Conservation (phyloP, 2,888 invertebrate genomes). For the Tanaodytes sp. region DNA sequence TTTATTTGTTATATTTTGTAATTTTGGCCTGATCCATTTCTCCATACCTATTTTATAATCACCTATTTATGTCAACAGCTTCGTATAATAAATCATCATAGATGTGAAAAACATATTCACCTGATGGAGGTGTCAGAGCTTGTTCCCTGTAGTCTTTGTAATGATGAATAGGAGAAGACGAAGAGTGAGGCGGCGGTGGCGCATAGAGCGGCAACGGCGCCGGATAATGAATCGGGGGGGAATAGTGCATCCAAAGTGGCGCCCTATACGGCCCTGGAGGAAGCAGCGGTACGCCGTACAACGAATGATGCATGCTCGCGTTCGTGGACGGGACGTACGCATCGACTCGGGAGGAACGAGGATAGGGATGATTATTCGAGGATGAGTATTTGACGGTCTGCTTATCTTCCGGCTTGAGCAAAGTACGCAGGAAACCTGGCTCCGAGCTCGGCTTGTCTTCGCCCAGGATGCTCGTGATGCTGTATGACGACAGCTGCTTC, state of each 20-base stretch:
- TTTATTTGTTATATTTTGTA: too few species aligned
- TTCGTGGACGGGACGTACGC: conserved; percentile 66
- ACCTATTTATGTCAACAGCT: too few species aligned
- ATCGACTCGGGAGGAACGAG: conserved; percentile 65
- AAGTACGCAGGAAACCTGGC: conserved; percentile 69
- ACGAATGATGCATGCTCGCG: conserved; percentile 67
- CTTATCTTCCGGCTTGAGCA: conserved; percentile 70
- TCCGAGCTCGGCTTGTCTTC: conserved; percentile 76
- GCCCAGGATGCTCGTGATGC: conserved; percentile 87
- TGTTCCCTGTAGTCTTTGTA: conserved; percentile 73
- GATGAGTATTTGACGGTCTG: conserved; percentile 69
- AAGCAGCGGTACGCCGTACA: conserved; percentile 71
- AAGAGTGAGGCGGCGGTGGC: conserved; percentile 65
- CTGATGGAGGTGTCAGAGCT: conserved; percentile 71
- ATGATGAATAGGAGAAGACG: conserved; percentile 70
- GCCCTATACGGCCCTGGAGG: conserved; percentile 74
- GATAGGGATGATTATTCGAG: conserved; percentile 63
- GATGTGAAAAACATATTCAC: too few species aligned
- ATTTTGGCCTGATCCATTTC: too few species aligned
- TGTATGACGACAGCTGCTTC: conserved; percentile 81
- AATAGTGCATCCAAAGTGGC: conserved; percentile 75
- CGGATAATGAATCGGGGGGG: conserved; percentile 73
- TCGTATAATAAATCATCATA: too few species aligned
- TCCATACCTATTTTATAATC: too few species aligned
- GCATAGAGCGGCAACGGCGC: conserved; percentile 71